Conservation (phyloP, 2,888 invertebrate genomes). For the Pyrocoelia pectoralis region DNA sequence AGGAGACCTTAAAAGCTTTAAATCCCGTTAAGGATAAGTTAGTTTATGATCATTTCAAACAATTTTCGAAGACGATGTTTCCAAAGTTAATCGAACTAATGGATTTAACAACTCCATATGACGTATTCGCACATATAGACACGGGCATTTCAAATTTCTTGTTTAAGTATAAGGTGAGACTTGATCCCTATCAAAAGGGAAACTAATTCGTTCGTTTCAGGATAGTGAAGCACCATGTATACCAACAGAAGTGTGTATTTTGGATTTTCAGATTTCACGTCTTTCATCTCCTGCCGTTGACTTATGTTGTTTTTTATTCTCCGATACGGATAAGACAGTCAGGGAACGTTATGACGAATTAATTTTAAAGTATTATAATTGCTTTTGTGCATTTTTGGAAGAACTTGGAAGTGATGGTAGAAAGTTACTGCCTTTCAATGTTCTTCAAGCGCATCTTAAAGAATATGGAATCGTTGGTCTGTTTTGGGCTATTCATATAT, state of each 20-base stretch:
- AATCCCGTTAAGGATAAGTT: slow-evolving; percentile 20
- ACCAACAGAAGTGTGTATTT: slow-evolving; percentile 20
- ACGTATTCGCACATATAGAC: slow-evolving; percentile 45
- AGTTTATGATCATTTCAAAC: slow-evolving; percentile 20
- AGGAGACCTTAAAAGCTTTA: neutral
- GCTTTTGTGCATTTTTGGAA: neutral
- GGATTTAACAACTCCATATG: slow-evolving; percentile 32
- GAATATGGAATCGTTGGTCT: neutral
- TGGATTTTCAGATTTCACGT: slow-evolving; percentile 34
- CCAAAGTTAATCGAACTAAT: slow-evolving; percentile 3
- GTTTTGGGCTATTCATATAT: slow-evolving; percentile 40
- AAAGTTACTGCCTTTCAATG: neutral
- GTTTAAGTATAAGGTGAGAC: slow-evolving; percentile 37
- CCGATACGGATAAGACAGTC: slow-evolving; percentile 4
- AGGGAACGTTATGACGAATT: slow-evolving; percentile 11
- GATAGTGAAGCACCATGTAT: neutral
- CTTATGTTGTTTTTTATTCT: slow-evolving; percentile 16
- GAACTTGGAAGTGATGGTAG: slow-evolving; percentile 8
- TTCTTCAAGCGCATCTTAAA: neutral
- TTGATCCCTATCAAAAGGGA: neutral
- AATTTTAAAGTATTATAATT: slow-evolving; percentile 17
- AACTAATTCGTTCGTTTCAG: neutral
- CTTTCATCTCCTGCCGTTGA: slow-evolving; percentile 18
- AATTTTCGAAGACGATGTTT: slow-evolving; percentile 22
- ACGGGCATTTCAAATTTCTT: too few species aligned